phyloP scores from a whole-genome alignment of 1,140 invertebrate species.

The Achroia grisella region DNA sequence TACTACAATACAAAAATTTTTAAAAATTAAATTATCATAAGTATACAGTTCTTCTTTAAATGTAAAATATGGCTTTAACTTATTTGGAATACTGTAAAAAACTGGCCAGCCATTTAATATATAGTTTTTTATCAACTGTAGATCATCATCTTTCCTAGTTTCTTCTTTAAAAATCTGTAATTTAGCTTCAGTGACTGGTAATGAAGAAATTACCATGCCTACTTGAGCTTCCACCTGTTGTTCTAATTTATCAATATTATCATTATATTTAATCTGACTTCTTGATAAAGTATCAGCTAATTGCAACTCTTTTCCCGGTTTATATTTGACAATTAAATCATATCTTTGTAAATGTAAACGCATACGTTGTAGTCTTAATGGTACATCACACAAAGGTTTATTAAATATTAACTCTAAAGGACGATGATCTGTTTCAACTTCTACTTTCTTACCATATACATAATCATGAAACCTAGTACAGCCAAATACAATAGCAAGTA shows the following conservation, averaged over 20 bases:
- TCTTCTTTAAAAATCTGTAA: neutral
- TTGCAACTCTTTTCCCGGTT: constrained; percentile 5
- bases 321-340: constrained; percentile 9
- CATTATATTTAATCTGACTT: neutral
- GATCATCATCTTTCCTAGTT: constrained; percentile 2
- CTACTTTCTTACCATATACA: constrained; percentile 7
- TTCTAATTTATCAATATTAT: neutral
- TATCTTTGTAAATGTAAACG: constrained; percentile 4
- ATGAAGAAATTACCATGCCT: neutral
- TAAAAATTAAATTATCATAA: constrained; percentile 3
- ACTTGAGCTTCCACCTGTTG: constrained; percentile 1
- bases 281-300: constrained; percentile 8
- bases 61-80: neutral
- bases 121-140: neutral
- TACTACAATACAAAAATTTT: neutral
- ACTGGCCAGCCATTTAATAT: neutral
- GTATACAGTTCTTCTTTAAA: neutral
- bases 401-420: constrained; percentile 4
- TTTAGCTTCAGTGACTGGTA: neutral
- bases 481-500: constrained; percentile 7
- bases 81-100: neutral
- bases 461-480: constrained; percentile 8
- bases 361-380: no score
- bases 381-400: no score
- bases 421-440: constrained; percentile 6